phyloP scores from a whole-genome alignment of 2,797 vertebrate genomes.

The Gymnoscopelus microlampas region DNA sequence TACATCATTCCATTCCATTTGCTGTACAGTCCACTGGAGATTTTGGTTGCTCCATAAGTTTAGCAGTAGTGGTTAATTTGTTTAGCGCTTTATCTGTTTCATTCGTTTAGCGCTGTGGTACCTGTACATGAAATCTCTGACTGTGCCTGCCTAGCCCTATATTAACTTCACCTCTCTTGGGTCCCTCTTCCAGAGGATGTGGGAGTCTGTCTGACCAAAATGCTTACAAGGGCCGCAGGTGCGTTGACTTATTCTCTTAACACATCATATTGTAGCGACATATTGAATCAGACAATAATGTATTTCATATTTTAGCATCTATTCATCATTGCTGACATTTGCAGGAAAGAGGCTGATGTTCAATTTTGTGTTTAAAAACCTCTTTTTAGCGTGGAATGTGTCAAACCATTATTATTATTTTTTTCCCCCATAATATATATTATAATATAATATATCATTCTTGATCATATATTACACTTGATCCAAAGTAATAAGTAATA shows the following conservation, averaged over 20 bases:
- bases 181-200: constrained; percentile 62
- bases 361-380: no score
- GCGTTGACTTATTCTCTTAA: constrained; percentile 64
- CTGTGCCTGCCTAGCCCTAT: constrained; percentile 56
- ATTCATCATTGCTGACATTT: constrained; percentile 6
- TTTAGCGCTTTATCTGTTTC: neutral
- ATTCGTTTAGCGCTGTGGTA: constrained; percentile 17
- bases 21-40: no score
- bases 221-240: constrained; percentile 56
- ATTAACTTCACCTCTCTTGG: constrained; percentile 57
- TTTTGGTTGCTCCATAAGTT: no score
- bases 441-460: no score
- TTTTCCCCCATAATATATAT: no score
- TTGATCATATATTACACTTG: no score
- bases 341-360: neutral
- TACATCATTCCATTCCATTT: no score
- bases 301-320: constrained; percentile 12
- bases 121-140: constrained; percentile 38
- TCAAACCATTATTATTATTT: no score
- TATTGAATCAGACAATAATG: constrained; percentile 35
- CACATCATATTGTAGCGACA: constrained; percentile 34
- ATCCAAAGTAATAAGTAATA: no score
- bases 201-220: constrained; percentile 60
- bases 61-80: neutral
- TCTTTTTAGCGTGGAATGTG: no score